A percentile compares a stretch with the other conserved stretches of the same genome.
Conservation (phyloP, 2,888 invertebrate genomes). For the Cristatella mucedo region DNA sequence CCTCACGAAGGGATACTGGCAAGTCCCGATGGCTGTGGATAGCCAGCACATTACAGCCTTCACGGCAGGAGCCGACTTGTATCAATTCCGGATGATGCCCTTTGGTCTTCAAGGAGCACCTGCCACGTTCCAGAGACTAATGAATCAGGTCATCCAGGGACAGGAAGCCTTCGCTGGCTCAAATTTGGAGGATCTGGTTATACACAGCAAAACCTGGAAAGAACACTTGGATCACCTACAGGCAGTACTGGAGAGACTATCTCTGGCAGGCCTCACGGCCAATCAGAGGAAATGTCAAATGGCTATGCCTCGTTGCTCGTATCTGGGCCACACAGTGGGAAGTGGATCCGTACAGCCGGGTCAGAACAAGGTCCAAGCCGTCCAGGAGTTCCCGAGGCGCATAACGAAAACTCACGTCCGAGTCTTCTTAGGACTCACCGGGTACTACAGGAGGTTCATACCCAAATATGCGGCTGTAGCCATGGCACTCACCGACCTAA, state of each 20-base stretch:
- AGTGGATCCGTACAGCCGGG: neutral
- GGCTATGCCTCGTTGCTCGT: neutral
- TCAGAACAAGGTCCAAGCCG: constrained; percentile 6
- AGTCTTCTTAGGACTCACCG: constrained; percentile 14
- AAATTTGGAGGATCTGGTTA: constrained; percentile 16
- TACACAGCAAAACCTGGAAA: constrained; percentile 12
- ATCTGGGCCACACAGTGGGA: constrained; percentile 9
- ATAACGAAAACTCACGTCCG: constrained; percentile 12
- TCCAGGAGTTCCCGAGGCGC: constrained; percentile 13
- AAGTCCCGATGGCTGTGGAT: constrained; percentile 4
- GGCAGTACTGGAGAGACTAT: constrained; percentile 12
- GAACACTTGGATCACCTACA: constrained; percentile 11
- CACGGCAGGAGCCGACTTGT: constrained; percentile 12
- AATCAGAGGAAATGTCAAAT: constrained; percentile 14
- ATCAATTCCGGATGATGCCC: constrained; percentile 12
- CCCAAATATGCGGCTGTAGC: constrained; percentile 12
- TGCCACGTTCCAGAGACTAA: too few species aligned
- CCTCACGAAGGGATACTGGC: constrained; percentile 6
- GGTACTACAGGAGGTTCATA: constrained; percentile 16
- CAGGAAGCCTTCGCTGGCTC: too few species aligned
- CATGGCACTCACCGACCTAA: constrained; percentile 13
- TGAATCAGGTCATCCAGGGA: too few species aligned
- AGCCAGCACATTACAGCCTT: constrained; percentile 14
- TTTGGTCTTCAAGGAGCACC: too few species aligned
- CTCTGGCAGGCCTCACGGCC: constrained; percentile 9